Percentiles rank a stretch among this genome's conserved stretches.
These are phyloP conservation scores for Hippoglossus stenolepis DNA, from an alignment of 2,113 vertebrate genomes.

Conservation along the genomic window DNA sequence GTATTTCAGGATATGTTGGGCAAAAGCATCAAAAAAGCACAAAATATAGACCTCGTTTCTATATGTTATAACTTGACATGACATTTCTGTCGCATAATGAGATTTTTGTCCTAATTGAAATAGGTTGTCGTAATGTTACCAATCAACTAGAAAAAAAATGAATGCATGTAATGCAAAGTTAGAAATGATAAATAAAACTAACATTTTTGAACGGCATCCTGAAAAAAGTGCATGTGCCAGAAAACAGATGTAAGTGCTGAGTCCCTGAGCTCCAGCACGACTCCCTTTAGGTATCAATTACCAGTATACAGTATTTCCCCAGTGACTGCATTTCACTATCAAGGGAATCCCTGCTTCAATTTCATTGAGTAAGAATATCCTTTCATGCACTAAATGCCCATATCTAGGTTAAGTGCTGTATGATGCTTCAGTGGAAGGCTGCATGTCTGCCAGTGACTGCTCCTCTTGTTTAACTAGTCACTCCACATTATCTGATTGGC, in stretches of 20 bases:
- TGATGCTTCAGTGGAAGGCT: slow-evolving; percentile 55
- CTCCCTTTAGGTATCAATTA: slow-evolving; percentile 48
- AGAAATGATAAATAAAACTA: too few species aligned
- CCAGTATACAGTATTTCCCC: slow-evolving; percentile 45
- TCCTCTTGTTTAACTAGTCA: slow-evolving; percentile 66
- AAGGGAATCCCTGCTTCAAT: slow-evolving; percentile 66
- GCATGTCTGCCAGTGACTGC: slow-evolving; percentile 56
- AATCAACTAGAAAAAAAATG: neutral
- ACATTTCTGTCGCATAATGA: too few species aligned
- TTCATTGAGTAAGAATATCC: slow-evolving; percentile 50
- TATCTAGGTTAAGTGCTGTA: slow-evolving; percentile 72
- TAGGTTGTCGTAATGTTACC: too few species aligned
- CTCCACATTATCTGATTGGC: slow-evolving; percentile 71
- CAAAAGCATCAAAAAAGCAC: neutral
- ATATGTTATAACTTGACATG: too few species aligned
- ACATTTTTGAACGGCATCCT: neutral
- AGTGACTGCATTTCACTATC: slow-evolving; percentile 39
- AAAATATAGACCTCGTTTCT: neutral
- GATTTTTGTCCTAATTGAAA: too few species aligned
- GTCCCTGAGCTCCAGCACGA: slow-evolving; percentile 8
- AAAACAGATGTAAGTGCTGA: neutral
- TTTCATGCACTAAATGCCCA: slow-evolving; percentile 67
- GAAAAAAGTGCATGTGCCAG: neutral
- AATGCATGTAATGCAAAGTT: too few species aligned
- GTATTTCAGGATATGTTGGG: slow-evolving; percentile 20